Evolutionary conservation across 2,113 vertebrate genomes (phyloP), one percentile per base, ranked within the genome.

Genomic region (Bostrychus sinensis): DNA sequence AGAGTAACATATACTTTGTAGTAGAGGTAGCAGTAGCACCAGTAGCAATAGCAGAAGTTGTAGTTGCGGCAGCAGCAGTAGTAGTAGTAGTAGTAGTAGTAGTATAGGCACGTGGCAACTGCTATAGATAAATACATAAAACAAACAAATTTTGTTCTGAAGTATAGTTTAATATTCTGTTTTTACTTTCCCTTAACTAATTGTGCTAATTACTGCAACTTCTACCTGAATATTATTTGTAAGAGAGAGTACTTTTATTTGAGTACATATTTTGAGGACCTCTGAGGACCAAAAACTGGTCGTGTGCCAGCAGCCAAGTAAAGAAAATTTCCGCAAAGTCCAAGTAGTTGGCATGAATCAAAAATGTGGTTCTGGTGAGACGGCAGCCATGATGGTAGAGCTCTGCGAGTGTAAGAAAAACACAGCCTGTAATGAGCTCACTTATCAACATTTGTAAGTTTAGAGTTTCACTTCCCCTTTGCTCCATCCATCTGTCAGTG

Each of bases 371-470:
- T 75, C 72, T 70, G 69, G 61, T 1, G 20, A 38, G 70, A 56
- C 71, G 55, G 25, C 66, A 59, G 77, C 39, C 68, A 48, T 86
- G 81, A 70, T 74, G 66, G 7, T 60, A 64, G 65, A 36, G 62
- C 17, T 78, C 54, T 68, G 57, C 50, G 62, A 72, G n/a, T 1
- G 58, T 66, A 66, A 82, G 74, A 84, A 72, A 74, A 84, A 74
- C 56, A 74, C 45, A 62, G 60, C 72, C 67, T 48, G 28, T 84
- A 80, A 87, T 67, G 81, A 80, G 85, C 80, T 86, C 83, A 73
- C 73, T 77, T 85, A 85, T 87, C 78, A 83, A 70, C 70, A 75
- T 73, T 73, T 26, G 51, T 72, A 74, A 82, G 85, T 82, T n/a
- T 48, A 57, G 67, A 62, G 82, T 56, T 78, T 22, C 16, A 7